phyloP scores from a whole-genome alignment of 2,888 invertebrate species.

The Panopea generosa region DNA sequence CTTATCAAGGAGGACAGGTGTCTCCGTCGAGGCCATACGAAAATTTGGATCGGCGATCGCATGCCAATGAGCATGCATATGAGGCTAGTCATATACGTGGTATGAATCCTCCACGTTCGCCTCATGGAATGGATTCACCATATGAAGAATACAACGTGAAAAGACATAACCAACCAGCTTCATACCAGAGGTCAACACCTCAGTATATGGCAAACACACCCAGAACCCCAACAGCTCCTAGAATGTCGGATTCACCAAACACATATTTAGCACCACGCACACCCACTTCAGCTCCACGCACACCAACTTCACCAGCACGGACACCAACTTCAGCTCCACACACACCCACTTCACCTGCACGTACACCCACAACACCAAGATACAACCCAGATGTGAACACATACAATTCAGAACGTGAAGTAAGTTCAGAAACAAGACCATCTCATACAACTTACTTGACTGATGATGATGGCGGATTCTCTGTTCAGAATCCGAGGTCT shows the following conservation, averaged over 20 bases:
- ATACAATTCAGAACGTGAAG: constrained; percentile 31
- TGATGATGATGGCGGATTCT: constrained; percentile 48
- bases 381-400: constrained; percentile 9
- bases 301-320: background rate
- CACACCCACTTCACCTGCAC: background rate
- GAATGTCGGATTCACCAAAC: background rate
- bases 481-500: constrained; percentile 18
- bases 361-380: background rate
- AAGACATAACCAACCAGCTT: background rate
- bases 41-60: constrained; percentile 6
- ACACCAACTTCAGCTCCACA: background rate
- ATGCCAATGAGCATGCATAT: constrained; percentile 32
- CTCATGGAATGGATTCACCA: constrained; percentile 6
- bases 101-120: constrained; percentile 3
- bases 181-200: background rate
- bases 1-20: background rate
- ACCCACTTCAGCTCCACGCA: constrained; percentile 10
- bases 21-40: constrained; percentile 16
- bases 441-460: constrained; percentile 48
- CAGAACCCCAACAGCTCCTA: background rate
- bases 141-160: constrained; percentile 33
- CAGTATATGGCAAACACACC: background rate
- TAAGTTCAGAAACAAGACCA: constrained; percentile 5
- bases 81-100: constrained; percentile 2
- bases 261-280: constrained; percentile 11